A percentile compares a stretch with the other conserved stretches of the same genome.
Evolutionary conservation across 1,140 invertebrate genomes (phyloP).

Genomic region (Drosophila sturtevanti): DNA sequence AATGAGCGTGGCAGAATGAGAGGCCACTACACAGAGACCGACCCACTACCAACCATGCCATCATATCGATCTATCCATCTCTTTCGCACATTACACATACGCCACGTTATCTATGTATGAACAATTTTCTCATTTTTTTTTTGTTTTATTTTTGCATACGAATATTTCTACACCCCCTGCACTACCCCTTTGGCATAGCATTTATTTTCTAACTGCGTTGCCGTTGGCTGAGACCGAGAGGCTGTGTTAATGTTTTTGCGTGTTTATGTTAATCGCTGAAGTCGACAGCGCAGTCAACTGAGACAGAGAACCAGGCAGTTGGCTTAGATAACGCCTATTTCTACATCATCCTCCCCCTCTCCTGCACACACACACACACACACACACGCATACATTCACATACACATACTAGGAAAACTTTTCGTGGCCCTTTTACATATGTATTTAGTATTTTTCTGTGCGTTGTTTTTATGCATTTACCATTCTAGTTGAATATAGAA

Average conservation of each 20-base stretch:
- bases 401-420: not conserved
- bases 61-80: constrained; percentile 22
- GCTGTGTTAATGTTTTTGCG: constrained; percentile 81
- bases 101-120: constrained; percentile 79
- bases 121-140: constrained; percentile 30
- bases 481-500: constrained; percentile 1
- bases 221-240: constrained; percentile 63
- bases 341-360: constrained; percentile 14
- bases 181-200: constrained; percentile 8
- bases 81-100: constrained; percentile 72
- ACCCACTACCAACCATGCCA: constrained; percentile 20
- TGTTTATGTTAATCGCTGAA: constrained; percentile 79
- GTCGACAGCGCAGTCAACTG: constrained; percentile 37
- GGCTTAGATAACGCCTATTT: constrained; percentile 68
- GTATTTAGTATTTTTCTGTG: constrained; percentile 38
- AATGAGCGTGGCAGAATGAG: constrained; percentile 73
- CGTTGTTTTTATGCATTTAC: constrained; percentile 69
- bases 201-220: constrained; percentile 71
- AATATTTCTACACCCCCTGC: constrained; percentile 28
- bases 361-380: constrained; percentile 16
- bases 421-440: constrained; percentile 12
- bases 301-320: constrained; percentile 20
- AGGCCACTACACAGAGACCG: constrained; percentile 26
- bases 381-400: constrained; percentile 12
- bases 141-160: constrained; percentile 10